phyloP scores from a whole-genome alignment of 2,113 vertebrate species.

The Bos indicus region DNA sequence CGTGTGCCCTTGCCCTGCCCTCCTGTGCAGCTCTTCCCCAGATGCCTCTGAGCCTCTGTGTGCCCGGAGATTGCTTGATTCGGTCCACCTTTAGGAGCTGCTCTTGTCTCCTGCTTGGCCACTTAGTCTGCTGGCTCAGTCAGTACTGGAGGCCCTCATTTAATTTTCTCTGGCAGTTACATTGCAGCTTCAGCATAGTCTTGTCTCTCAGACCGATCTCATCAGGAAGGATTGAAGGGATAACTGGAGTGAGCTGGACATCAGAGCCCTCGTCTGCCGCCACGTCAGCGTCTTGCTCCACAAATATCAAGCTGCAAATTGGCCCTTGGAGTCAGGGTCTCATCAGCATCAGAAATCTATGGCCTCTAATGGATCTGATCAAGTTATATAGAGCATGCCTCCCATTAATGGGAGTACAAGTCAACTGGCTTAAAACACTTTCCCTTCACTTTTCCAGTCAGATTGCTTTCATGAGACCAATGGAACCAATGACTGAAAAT shows the following conservation, averaged over 20 bases:
- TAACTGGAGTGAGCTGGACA: slow-evolving; percentile 23
- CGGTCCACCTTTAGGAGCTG: neutral
- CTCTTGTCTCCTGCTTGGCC: slow-evolving; percentile 13
- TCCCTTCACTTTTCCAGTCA: neutral
- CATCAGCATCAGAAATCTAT: slow-evolving; percentile 45
- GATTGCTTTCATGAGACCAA: neutral
- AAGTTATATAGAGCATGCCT: neutral
- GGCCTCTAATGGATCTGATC: neutral
- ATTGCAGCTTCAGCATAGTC: slow-evolving; percentile 46
- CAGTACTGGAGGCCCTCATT: slow-evolving; percentile 43
- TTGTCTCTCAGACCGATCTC: slow-evolving; percentile 29
- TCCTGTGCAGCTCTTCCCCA: neutral
- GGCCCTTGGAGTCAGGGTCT: neutral
- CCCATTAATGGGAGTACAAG: neutral
- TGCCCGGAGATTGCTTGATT: neutral
- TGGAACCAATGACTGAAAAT: slow-evolving; percentile 26
- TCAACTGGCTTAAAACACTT: neutral
- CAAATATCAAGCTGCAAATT: slow-evolving; percentile 17
- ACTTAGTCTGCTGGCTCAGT: slow-evolving; percentile 38
- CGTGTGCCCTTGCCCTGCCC: neutral
- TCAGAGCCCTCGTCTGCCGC: slow-evolving; percentile 28
- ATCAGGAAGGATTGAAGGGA: slow-evolving; percentile 35
- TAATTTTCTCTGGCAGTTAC: slow-evolving; percentile 53
- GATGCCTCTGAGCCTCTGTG: neutral
- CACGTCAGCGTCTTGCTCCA: slow-evolving; percentile 18